Evolutionary conservation across 2,888 invertebrate genomes (phyloP), one percentile per base, ranked within the genome.

Genomic region (Tetanocera ferruginea): DNA sequence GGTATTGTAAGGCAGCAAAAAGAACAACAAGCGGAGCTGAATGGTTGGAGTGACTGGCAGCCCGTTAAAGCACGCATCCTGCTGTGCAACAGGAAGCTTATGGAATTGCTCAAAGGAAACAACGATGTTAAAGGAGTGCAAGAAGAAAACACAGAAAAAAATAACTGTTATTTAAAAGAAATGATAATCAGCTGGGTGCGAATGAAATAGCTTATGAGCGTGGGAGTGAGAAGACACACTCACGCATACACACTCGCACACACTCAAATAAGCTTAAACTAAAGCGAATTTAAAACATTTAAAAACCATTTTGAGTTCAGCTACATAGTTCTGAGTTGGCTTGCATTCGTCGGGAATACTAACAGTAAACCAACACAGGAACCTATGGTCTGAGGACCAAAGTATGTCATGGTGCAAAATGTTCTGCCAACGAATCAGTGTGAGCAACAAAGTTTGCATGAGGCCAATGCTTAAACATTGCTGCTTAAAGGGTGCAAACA

Each of bases 141-240:
- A 55, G 57, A 60, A 60, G 3, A 60, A 60, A 8, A 60, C 0
- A 6, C 9, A 60, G 4, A 60, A 11, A 11, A 43, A 43, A 43
- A 43, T 43, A 43, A 14, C 14, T 43, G 43, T 43, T 3, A 37
- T 70, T 79, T 17, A 70, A 78, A 81, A 75, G 77, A 80, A 80
- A 81, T 79, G 81, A 80, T 78, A 81, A 81, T 78, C 76, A 80
- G 64, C 64, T 77, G 79, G 76, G 76, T 43, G 43, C 43, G 43
- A 43, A 11, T 43, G 8, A 37, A 8, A 8, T 1, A 37, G 8
- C 37, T 31, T 31, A 31, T 5, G 5, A 31, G 31, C 5, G 37
- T 37, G 8, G 6, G 37, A 37, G 37, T 80, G 79, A 80, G 78
- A 79, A 75, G 78, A 78, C 78, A 78, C 76, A 66, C 67, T 75